phyloP scores from a whole-genome alignment of 2,797 vertebrate species.

The Xyrichtys novacula region DNA sequence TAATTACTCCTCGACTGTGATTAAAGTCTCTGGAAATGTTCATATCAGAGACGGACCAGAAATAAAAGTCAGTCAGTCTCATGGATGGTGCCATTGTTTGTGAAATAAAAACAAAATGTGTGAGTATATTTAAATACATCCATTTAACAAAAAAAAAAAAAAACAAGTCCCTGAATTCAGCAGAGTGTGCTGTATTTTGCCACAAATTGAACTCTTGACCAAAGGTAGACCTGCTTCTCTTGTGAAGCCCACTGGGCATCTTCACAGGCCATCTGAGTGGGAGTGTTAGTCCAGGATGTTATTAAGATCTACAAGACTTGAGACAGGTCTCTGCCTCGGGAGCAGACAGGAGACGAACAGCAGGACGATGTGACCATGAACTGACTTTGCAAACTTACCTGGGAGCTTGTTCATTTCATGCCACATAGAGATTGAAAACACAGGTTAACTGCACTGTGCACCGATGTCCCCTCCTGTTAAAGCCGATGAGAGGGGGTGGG shows the following conservation, averaged over 20 bases:
- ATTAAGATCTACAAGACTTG: conserved; percentile 9
- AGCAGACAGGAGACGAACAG: neutral
- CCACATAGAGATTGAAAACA: conserved; percentile 47
- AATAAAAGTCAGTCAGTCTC: conserved; percentile 11
- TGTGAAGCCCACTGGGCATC: neutral
- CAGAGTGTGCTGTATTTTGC: neutral
- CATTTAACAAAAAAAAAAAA: neutral
- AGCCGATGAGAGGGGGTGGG: conserved; percentile 31
- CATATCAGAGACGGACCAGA: conserved; percentile 12
- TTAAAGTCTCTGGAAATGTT: conserved; percentile 15
- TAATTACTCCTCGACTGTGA: conserved; percentile 17
- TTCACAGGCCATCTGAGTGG: neutral
- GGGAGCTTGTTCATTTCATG: conserved; percentile 40
- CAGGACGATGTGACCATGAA: conserved; percentile 10
- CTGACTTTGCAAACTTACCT: conserved; percentile 27
- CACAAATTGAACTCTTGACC: conserved; percentile 1
- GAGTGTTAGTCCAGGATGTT: neutral
- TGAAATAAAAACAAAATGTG: conserved; percentile 6
- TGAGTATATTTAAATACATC: conserved; percentile 5
- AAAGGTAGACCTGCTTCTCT: neutral
- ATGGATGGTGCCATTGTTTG: conserved; percentile 30
- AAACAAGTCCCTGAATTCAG: neutral
- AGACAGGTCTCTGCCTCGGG: neutral
- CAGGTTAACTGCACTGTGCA: conserved; percentile 45
- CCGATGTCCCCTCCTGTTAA: conserved; percentile 38